phyloP scores from a whole-genome alignment of 2,113 vertebrate species.

The Lanius ludovicianus region DNA sequence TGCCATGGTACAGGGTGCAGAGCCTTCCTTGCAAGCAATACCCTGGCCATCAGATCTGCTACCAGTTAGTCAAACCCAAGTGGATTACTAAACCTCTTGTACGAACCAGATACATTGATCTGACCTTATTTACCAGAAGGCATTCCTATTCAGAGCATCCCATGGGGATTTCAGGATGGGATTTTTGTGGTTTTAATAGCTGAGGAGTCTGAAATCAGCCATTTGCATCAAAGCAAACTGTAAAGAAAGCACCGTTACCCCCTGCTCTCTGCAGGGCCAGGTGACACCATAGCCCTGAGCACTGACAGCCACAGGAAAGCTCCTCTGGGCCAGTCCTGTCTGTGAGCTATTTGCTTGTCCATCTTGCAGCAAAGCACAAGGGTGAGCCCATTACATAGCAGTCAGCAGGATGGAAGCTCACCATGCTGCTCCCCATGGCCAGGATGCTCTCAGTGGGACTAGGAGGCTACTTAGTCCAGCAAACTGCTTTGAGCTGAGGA shows the following conservation, averaged over 20 bases:
- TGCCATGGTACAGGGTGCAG: accelerated
- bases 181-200: background rate
- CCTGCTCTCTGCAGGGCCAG: background rate
- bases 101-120: background rate
- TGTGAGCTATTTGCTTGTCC: background rate
- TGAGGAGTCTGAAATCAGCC: background rate
- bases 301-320: background rate
- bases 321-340: background rate
- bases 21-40: accelerated
- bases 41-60: background rate
- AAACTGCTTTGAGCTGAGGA: background rate
- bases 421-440: background rate
- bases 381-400: background rate
- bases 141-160: background rate
- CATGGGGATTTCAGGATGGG: background rate
- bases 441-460: background rate
- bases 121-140: background rate
- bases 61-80: accelerated
- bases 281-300: background rate
- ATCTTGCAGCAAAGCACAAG: background rate
- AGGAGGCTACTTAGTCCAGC: background rate
- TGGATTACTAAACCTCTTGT: background rate
- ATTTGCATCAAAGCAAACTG: accelerated
- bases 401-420: background rate
- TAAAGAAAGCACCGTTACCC: background rate